Percentiles rank a stretch among this genome's conserved stretches.
These are phyloP conservation scores for Phyllotis vaccarum DNA, from an alignment of 2,797 vertebrate genomes.

Conservation along the genomic window DNA sequence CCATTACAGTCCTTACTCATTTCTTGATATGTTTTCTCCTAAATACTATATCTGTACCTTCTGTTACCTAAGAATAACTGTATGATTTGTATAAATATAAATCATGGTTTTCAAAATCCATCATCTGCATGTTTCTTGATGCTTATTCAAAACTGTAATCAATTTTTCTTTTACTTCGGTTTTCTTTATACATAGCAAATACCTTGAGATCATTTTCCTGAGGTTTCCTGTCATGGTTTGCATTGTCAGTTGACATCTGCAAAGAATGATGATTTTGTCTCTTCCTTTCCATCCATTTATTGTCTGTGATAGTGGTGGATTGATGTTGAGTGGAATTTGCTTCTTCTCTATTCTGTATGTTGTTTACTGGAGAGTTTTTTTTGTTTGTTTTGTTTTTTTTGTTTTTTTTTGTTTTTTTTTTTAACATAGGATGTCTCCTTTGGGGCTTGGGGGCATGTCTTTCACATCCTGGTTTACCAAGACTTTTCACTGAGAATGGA, in stretches of 20 bases:
- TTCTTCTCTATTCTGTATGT: conserved; percentile 1
- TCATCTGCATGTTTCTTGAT: conserved; percentile 39
- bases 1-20: not conserved
- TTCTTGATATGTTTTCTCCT: conserved; percentile 23
- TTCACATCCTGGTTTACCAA: conserved; percentile 10
- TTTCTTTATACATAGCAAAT: not conserved
- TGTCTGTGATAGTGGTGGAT: not conserved
- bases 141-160: conserved; percentile 49
- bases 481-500: not conserved
- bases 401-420: too few relatives aligned
- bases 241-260: not conserved
- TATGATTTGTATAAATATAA: conserved; percentile 3
- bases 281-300: not conserved
- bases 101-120: conserved; percentile 3
- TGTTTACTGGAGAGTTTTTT: conserved; percentile 7
- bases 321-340: conserved; percentile 10
- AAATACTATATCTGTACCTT: not conserved
- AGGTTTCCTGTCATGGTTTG: conserved; percentile 9
- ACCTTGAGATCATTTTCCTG: not conserved
- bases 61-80: not conserved
- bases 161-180: conserved; percentile 9
- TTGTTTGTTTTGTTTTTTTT: too few relatives aligned
- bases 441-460: not conserved
- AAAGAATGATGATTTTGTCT: not conserved
- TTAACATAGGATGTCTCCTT: not conserved